Evolutionary conservation across 2,888 invertebrate genomes (phyloP).

Genomic region (Deilephila porcellus): DNA sequence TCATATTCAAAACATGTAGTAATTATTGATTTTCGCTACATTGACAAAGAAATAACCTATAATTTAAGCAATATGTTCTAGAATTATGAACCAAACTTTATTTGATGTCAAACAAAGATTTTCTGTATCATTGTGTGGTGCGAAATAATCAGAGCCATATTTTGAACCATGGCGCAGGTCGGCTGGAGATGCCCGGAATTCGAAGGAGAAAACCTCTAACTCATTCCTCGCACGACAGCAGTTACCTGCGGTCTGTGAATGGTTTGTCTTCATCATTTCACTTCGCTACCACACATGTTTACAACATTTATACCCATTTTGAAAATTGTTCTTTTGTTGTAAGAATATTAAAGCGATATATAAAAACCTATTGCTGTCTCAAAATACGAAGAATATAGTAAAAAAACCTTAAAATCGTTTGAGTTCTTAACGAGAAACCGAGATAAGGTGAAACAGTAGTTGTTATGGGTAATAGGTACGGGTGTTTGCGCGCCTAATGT

Average conservation of each 20-base stretch:
- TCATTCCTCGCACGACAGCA: slow-evolving; percentile 57
- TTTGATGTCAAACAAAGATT: background rate
- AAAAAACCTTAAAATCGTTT: background rate
- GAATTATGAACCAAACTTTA: too few relatives aligned
- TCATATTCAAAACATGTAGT: too few relatives aligned
- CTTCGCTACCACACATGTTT: slow-evolving; percentile 53
- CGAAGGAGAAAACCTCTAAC: slow-evolving; percentile 77
- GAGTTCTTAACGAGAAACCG: background rate
- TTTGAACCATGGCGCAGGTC: slow-evolving; percentile 80
- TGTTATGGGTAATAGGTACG: background rate
- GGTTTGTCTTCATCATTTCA: slow-evolving; percentile 83
- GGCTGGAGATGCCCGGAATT: slow-evolving; percentile 55
- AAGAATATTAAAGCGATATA: too few relatives aligned
- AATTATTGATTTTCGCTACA: too few relatives aligned
- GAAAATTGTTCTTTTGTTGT: too few relatives aligned
- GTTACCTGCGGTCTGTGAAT: slow-evolving; percentile 83
- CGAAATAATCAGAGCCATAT: slow-evolving; percentile 80
- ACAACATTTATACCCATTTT: slow-evolving; percentile 28
- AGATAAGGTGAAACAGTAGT: background rate
- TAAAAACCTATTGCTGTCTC: too few relatives aligned
- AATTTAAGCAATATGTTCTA: too few relatives aligned
- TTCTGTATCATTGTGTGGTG: slow-evolving; percentile 37
- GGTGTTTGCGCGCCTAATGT: background rate
- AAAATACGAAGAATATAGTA: background rate
- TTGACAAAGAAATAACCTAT: too few relatives aligned